phyloP scores from a whole-genome alignment of 2,888 invertebrate species.

The Drosophila algonquin region DNA sequence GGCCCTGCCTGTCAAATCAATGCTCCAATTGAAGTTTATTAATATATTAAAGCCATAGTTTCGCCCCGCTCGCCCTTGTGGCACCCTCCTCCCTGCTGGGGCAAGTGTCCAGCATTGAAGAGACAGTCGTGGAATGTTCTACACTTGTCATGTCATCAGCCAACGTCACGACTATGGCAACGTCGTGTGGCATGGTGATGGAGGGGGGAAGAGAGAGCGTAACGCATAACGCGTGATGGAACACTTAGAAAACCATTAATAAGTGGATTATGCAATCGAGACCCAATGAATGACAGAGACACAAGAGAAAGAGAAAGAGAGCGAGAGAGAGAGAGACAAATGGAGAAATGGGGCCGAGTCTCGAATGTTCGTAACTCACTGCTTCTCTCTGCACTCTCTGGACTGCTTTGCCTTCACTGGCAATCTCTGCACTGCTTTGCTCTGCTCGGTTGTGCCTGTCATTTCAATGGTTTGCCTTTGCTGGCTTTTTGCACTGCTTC shows the following conservation, averaged over 20 bases:
- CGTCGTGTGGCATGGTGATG: background rate
- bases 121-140: conserved; percentile 47
- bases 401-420: too few species aligned
- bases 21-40: conserved; percentile 61
- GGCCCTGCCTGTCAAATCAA: conserved; percentile 7
- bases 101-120: conserved; percentile 53
- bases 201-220: conserved; percentile 4
- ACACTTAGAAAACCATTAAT: conserved; percentile 66
- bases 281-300: conserved; percentile 25
- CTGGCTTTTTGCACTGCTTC: too few species aligned
- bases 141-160: conserved; percentile 72
- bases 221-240: conserved; percentile 38
- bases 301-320: conserved; percentile 26
- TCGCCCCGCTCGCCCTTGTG: conserved; percentile 38
- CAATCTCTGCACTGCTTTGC: too few species aligned
- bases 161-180: conserved; percentile 60
- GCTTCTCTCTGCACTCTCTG: too few species aligned
- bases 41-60: conserved; percentile 64
- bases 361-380: too few species aligned
- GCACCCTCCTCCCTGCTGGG: conserved; percentile 51
- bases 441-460: too few species aligned
- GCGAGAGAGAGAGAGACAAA: too few species aligned
- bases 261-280: conserved; percentile 72
- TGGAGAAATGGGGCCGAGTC: too few species aligned
- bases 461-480: too few species aligned